Evolutionary conservation across 2,113 vertebrate species (phyloP).

Genomic region (Coturnix japonica): DNA sequence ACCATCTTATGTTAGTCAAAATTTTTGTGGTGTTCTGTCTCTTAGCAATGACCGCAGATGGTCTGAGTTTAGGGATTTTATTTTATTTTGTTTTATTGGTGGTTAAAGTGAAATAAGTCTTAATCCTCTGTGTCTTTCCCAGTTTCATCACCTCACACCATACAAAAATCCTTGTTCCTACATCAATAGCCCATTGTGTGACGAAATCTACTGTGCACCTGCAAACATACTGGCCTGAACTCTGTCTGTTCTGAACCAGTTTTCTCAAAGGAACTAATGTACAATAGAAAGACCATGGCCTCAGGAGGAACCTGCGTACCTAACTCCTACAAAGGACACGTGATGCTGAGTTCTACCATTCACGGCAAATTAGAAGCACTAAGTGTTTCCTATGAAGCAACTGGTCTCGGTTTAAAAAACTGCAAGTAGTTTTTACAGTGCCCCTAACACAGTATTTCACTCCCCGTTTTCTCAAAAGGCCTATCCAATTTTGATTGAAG

Average conservation of each 20-base stretch:
- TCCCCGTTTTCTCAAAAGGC: slow-evolving; percentile 33
- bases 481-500: slow-evolving; percentile 47
- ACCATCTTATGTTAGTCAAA: not conserved
- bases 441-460: slow-evolving; percentile 3
- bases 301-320: not conserved
- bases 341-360: not conserved
- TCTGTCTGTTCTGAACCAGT: not conserved
- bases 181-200: not conserved
- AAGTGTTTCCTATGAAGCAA: slow-evolving; percentile 26
- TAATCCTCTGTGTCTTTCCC: not conserved
- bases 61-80: not conserved
- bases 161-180: not conserved
- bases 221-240: not conserved
- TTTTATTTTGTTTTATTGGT: not conserved
- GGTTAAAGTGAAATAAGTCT: not conserved
- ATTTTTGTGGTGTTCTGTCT: not conserved
- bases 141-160: not conserved
- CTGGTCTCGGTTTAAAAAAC: slow-evolving; percentile 27
- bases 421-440: not conserved
- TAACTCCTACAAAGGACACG: not conserved
- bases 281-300: not conserved
- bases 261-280: not conserved
- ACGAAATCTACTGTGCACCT: not conserved
- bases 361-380: not conserved
- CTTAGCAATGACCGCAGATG: not conserved